Base-by-base conservation (phyloP, 2,888 invertebrate species). In the Macrostomum cliftonense region DNA sequence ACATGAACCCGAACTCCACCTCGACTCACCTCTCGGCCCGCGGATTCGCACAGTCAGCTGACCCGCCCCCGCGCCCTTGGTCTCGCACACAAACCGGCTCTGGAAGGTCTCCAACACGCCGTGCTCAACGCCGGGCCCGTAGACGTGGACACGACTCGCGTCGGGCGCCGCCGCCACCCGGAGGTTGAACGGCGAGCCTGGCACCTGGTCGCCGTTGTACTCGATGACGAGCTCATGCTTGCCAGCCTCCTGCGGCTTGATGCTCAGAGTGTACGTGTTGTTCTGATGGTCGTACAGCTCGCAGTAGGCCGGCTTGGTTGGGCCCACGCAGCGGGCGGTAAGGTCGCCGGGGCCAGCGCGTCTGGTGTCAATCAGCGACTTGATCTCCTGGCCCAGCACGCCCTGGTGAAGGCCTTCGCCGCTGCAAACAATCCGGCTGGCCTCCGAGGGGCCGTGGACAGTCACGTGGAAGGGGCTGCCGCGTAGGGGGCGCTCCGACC, bases 101-200 rank as follows among this genome's bases (percentile, higher is more conserved):
- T 91, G 89, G 76, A 89, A 93, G 50, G 85, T 83, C n/a, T 89
- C 88, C 48, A 93, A 73, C 20, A 93, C 91, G 47, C 93, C 91
- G 60, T 89, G 88, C 62, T 93, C 89, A 52, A 93, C 83, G 17
- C 91, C 91, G 2, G 91, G 89, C 0, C 93, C 91, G 71, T 88
- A 88, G 16, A 93, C 91, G 49, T 85, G 77, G n/a, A 91, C 86
- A 76, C 88, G 88, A 50, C 83, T 82, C 1, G 93, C 84, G 71
- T 93, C 93, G 0, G 91, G 91, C 11, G 89, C 86, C n/a, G 87
- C 89, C 42, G 83, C 84, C 40, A 86, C 85, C 59, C 83, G 79
- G 50, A 93, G 61, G 43, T 81, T 79, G 72, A 85, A 93, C 1
- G 91, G 91, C 52, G 86, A 86, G 19, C 89, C 88, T 47, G 81